Evolutionary conservation across 2,888 invertebrate genomes (phyloP).

Genomic region (Criorhina ranunculi): DNA sequence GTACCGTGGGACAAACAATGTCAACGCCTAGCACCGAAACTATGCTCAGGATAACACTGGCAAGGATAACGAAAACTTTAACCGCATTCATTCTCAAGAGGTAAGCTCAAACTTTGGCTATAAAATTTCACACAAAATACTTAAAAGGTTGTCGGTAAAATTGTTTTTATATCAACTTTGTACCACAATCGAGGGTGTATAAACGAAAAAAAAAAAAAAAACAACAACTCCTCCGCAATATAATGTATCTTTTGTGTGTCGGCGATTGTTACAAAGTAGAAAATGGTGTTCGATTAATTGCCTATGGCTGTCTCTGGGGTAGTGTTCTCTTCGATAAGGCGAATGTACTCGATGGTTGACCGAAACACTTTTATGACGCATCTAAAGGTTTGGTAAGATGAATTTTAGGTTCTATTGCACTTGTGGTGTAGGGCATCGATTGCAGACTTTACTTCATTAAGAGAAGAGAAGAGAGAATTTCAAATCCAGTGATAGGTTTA

Average conservation of each 20-base stretch:
- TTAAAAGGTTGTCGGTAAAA: neutral
- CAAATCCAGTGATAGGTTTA: too few species aligned
- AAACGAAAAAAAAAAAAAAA: neutral
- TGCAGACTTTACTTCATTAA: too few species aligned
- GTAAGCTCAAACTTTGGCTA: conserved; percentile 12
- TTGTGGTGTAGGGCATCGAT: neutral
- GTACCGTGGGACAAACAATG: conserved; percentile 73
- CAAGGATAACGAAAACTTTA: conserved; percentile 57
- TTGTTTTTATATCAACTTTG: conserved; percentile 58
- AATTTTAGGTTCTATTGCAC: neutral
- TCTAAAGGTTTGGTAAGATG: neutral
- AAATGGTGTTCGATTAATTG: conserved; percentile 66
- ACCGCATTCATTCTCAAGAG: conserved; percentile 24
- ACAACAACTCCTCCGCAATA: neutral
- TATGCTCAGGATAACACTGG: conserved; percentile 28
- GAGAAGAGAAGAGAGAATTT: too few species aligned
- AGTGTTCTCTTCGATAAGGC: conserved; percentile 32
- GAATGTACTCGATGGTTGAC: neutral
- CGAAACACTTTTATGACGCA: conserved; percentile 5
- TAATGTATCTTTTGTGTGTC: conserved; percentile 28
- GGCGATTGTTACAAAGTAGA: conserved; percentile 47
- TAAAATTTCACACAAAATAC: conserved; percentile 17
- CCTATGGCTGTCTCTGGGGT: conserved; percentile 14
- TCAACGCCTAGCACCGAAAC: conserved; percentile 33
- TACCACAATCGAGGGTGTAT: conserved; percentile 2